Percentiles rank a stretch among this genome's conserved stretches.
Conservation (phyloP, 2,797 vertebrate genomes). For the Syngnathus acus region DNA sequence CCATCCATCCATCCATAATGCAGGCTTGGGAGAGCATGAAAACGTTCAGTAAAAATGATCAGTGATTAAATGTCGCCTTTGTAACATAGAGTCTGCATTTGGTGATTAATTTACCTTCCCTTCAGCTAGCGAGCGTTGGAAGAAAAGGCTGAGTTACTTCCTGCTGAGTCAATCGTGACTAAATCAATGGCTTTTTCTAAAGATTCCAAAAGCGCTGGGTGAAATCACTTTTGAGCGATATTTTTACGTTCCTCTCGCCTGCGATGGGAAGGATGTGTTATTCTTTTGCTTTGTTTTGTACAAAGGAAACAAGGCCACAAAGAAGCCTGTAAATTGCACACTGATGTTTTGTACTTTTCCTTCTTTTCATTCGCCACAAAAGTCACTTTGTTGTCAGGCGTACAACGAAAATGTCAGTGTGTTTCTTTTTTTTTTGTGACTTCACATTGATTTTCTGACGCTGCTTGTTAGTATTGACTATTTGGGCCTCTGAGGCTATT, state of each 20-base stretch:
- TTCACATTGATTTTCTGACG: not conserved
- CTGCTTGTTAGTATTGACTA: not conserved
- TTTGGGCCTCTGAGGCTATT: not conserved
- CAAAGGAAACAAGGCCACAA: not conserved
- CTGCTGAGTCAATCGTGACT: constrained; percentile 1
- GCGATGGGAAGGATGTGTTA: not conserved
- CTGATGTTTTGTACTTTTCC: not conserved
- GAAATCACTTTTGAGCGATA: constrained; percentile 19
- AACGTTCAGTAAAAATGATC: not conserved
- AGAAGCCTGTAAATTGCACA: not conserved
- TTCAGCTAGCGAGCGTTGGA: not conserved
- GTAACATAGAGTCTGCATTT: not conserved
- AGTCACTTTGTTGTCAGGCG: not conserved
- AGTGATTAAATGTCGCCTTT: not conserved
- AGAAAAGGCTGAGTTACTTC: not conserved
- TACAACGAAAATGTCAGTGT: not conserved
- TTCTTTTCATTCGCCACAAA: not conserved
- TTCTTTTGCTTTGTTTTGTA: not conserved
- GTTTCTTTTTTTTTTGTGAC: not conserved
- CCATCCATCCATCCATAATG: not conserved
- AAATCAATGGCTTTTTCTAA: constrained; percentile 23
- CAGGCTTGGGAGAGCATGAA: not conserved
- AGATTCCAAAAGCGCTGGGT: constrained; percentile 44
- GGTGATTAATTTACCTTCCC: not conserved
- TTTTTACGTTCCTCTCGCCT: constrained; percentile 9